These are phyloP conservation scores for Brachionichthys hirsutus DNA, from an alignment of 2,113 vertebrate genomes.

Conservation along the genomic window DNA sequence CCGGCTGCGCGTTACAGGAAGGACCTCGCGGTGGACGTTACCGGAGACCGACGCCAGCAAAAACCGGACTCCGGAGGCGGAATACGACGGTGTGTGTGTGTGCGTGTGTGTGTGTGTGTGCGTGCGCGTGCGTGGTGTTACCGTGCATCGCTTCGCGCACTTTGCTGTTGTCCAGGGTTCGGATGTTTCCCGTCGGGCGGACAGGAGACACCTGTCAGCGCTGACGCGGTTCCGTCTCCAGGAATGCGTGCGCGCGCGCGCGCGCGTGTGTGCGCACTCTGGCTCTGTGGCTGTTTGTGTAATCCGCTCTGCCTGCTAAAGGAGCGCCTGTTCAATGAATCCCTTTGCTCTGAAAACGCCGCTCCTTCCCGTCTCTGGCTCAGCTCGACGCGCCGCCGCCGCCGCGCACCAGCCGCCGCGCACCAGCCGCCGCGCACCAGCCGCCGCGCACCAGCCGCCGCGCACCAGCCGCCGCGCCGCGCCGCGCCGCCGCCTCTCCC, in stretches of 20 bases:
- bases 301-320: conserved; percentile 44
- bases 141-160: conserved; percentile 33
- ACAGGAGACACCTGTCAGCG: conserved; percentile 66
- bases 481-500: conserved; percentile 7
- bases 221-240: conserved; percentile 52
- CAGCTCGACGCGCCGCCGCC: too few relatives aligned
- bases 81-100: conserved; percentile 55
- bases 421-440: too few relatives aligned
- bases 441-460: too few relatives aligned
- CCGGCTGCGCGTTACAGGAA: conserved; percentile 45
- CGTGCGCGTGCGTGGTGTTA: background rate
- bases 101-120: conserved; percentile 11
- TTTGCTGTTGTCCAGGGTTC: conserved; percentile 29
- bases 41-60: conserved; percentile 37
- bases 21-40: conserved; percentile 46
- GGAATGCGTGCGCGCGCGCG: conserved; percentile 55
- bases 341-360: too few relatives aligned
- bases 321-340: too few relatives aligned
- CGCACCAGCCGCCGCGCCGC: too few relatives aligned
- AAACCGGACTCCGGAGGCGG: conserved; percentile 59
- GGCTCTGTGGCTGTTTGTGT: background rate
- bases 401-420: too few relatives aligned
- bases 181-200: conserved; percentile 36
- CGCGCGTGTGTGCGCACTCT: conserved; percentile 13
- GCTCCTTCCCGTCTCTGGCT: too few relatives aligned